phyloP scores from a whole-genome alignment of 2,888 invertebrate genomes.

The Pecten maximus region DNA sequence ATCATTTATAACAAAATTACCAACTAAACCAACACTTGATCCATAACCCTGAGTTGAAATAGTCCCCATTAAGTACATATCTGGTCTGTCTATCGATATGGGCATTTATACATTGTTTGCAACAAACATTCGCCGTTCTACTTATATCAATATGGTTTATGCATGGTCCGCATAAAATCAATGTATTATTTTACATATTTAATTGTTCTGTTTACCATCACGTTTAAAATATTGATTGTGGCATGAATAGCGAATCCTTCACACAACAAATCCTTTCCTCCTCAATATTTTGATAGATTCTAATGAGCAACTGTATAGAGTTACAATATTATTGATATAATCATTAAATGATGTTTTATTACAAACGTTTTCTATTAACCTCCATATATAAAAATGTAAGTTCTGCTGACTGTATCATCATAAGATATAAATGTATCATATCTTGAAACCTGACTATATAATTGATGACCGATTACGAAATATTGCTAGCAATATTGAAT shows the following conservation, averaged over 20 bases:
- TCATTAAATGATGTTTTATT: too few relatives aligned
- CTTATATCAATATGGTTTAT: not conserved
- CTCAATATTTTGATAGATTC: too few relatives aligned
- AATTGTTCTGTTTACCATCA: not conserved
- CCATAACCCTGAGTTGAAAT: not conserved
- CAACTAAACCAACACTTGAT: not conserved
- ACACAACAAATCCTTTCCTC: too few relatives aligned
- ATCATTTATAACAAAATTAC: not conserved
- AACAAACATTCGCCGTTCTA: not conserved
- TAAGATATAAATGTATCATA: too few relatives aligned
- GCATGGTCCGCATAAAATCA: not conserved
- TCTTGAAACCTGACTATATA: too few relatives aligned
- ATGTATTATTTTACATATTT: not conserved
- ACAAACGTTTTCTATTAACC: too few relatives aligned
- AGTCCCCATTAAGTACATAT: not conserved
- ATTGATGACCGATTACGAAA: too few relatives aligned
- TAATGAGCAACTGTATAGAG: too few relatives aligned
- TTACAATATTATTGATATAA: too few relatives aligned
- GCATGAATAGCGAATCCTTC: not conserved
- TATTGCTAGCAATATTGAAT: too few relatives aligned
- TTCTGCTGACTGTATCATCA: too few relatives aligned
- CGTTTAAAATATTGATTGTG: not conserved
- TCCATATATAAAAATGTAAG: too few relatives aligned
- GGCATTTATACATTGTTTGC: not conserved
- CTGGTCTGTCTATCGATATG: not conserved